Conservation (phyloP, 2,113 vertebrate species). For the Cinclus mexicanus region DNA sequence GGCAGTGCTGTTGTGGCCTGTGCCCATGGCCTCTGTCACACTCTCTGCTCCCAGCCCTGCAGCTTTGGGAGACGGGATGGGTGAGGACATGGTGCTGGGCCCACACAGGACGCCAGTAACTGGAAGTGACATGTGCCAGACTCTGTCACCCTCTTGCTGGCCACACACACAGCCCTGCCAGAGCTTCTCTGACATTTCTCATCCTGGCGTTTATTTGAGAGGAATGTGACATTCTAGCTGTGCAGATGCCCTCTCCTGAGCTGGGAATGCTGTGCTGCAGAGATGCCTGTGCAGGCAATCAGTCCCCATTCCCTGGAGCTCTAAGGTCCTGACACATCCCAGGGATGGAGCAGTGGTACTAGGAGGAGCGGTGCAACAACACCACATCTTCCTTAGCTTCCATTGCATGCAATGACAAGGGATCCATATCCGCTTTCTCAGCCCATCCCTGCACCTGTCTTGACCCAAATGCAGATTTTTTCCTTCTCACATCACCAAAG, state of each 20-base stretch:
- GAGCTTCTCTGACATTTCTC: not conserved
- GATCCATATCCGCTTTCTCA: not conserved
- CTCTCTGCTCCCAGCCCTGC: not conserved
- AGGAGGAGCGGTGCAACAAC: not conserved
- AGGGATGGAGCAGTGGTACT: accelerated
- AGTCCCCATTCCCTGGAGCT: not conserved
- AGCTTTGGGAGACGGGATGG: not conserved
- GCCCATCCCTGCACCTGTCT: not conserved
- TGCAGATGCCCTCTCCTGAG: not conserved
- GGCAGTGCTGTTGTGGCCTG: not conserved
- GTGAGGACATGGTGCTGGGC: not conserved
- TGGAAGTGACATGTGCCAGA: not conserved
- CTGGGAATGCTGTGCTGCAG: not conserved
- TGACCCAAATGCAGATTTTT: not conserved
- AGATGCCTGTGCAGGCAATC: too few relatives aligned
- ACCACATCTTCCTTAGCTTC: not conserved
- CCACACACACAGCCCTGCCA: not conserved
- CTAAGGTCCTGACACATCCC: not conserved
- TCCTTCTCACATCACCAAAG: accelerated
- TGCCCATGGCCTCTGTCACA: not conserved
- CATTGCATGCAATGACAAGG: accelerated
- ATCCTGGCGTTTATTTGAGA: not conserved
- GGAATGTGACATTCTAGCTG: not conserved
- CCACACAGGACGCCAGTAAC: accelerated
- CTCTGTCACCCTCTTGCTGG: not conserved